Evolutionary conservation across 2,797 vertebrate species (phyloP), one percentile per base, ranked within the genome.

Genomic region (Petrocephalus schoutedeni): DNA sequence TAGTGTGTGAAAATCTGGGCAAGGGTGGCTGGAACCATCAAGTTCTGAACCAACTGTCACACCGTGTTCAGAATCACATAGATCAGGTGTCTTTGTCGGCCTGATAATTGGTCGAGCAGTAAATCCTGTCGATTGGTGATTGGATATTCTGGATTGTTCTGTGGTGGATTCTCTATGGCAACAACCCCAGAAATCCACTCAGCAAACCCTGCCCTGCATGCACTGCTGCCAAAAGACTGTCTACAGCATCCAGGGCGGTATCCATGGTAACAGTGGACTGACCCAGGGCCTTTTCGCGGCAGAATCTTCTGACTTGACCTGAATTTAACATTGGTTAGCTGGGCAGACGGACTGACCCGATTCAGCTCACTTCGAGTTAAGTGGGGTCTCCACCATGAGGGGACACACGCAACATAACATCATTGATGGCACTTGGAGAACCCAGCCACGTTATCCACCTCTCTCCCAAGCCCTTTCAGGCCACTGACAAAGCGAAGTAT

Each of bases 171-270:
- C 92, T 90, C 92, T 94, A 92, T 95, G 95, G 95, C 94, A 95
- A 94, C 95, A 95, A 91, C 92, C 91, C 92, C 91, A 90, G 86
- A 21, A 49, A 53, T 89, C 94, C 93, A 88, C 94, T 94, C 94
- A 94, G 94, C 94, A 94, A 94, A 94, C 95, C 94, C 89, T 88
- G 88, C 93, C 94, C 90, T 94, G 94, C 92, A 92, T 92, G 93
- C 91, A 93, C 90, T 93, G 91, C 93, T 93, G 95, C 92, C 86
- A 7, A 94, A 93, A 94, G 94, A 87, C 92, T 90, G 90, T 92
- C 93, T 94, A 94, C 94, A 95, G 93, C 95, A 95, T 95, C 94
- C 93, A 82, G 90, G 85, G 90, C 91, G 90, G 95, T 96, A 91
- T 91, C 95, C 92, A 94, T 91, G 90, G 95, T 89, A 95, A 96